Base-by-base conservation (phyloP, 2,113 vertebrate genomes). In the Cyrtonyx montezumae region DNA sequence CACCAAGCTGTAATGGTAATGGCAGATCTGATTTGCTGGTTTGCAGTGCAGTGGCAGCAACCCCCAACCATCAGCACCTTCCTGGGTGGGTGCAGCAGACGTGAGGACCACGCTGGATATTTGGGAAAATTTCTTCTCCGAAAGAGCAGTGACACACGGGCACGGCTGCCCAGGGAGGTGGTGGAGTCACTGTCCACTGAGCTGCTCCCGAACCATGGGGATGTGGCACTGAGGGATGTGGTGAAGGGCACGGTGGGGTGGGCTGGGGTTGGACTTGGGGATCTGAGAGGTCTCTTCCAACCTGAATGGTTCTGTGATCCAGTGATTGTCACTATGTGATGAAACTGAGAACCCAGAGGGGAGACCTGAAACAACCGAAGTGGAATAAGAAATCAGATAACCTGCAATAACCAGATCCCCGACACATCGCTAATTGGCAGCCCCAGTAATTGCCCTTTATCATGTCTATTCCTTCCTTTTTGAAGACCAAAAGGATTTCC, bases 21-120 rank as follows among this genome's bases (percentile, higher is more conserved):
- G 34, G 62, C 32, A 8, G 21, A 15, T 49, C 56, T 16, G 32
- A 79, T 23, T 7, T 34, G 32, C 42, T 71, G 66, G 19, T 66
- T 58, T 45, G 23, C 32, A n/a, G 1, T 42, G 16, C 46, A 42
- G 23, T 8, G 0, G 0, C 26, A 12, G 46, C 19, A 30, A 28
- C 30, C 34, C 43, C 2, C 55, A 58, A 5, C 32, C 11, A 17
- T 36, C 43, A 11, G 19, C 13, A 5, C 8, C 34, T 11, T 25
- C 42, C 20, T 12, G 45, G 16, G 37, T 10, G 1, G 28, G 22
- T 28, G 17, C 8, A 43, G 45, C 45, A 56, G 59, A 17, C 0
- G 0, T 21, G 53, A 56, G 62, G 16, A 32, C 17, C 26, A 6
- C 26, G 15, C 26, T 30, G 51, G 15, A 28, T 53, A 53, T 30